Percentiles rank a stretch among this genome's conserved stretches.
These are phyloP conservation scores for Psilopogon haemacephalus DNA, from an alignment of 2,113 vertebrate species.

Conservation along the genomic window DNA sequence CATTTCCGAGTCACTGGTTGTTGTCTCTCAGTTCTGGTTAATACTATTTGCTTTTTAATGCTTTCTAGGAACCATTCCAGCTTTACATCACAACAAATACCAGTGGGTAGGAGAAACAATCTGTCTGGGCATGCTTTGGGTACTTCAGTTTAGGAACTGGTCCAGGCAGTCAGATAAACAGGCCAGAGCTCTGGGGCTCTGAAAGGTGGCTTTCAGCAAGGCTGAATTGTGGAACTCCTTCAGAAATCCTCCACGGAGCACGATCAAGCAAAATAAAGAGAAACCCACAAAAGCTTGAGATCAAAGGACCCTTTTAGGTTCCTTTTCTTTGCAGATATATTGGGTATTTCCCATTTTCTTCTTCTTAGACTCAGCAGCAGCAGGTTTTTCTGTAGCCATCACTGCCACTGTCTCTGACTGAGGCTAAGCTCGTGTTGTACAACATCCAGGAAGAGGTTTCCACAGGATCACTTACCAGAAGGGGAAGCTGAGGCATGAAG, in stretches of 20 bases:
- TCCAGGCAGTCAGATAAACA: conserved; percentile 21
- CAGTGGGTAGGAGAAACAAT: conserved; percentile 34
- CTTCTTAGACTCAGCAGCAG: background rate
- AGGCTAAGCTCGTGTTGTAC: background rate
- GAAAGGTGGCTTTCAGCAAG: background rate
- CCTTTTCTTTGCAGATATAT: background rate
- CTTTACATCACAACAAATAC: conserved; percentile 61
- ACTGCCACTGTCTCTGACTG: rapidly evolving
- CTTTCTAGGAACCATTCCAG: conserved; percentile 67
- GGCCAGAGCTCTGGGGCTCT: background rate
- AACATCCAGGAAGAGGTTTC: background rate
- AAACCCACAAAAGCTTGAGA: conserved; percentile 31
- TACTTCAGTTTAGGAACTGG: conserved; percentile 29
- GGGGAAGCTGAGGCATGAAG: background rate
- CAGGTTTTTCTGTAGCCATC: background rate
- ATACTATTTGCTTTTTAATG: conserved; percentile 65
- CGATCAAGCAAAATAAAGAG: conserved; percentile 12
- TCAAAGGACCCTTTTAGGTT: conserved; percentile 11
- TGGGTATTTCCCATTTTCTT: conserved; percentile 14
- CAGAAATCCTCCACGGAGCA: background rate
- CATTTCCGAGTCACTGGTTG: conserved; percentile 18
- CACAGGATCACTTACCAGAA: background rate
- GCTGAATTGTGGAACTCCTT: background rate
- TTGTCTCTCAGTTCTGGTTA: conserved; percentile 52
- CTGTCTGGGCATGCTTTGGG: background rate